Conservation (phyloP, 2,888 invertebrate species). For the Acronicta leporina region DNA sequence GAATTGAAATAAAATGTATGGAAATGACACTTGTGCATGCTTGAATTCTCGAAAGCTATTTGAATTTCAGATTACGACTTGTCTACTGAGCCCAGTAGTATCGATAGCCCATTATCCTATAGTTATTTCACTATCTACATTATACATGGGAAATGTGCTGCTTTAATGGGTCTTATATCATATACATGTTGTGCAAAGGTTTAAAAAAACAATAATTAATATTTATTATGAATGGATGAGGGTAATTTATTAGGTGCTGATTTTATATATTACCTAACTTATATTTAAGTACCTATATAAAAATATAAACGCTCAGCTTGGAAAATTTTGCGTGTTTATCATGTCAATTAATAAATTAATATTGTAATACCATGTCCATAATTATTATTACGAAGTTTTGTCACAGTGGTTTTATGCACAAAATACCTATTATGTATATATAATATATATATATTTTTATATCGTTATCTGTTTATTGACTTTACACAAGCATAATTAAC, state of each 20-base stretch:
- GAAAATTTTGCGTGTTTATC: slow-evolving; percentile 47
- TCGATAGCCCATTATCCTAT: no score
- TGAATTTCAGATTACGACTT: no score
- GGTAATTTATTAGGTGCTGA: slow-evolving; percentile 63
- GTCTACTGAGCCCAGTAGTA: no score
- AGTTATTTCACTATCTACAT: no score
- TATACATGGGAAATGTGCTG: no score
- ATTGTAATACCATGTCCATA: slow-evolving; percentile 45
- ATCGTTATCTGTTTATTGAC: slow-evolving; percentile 19
- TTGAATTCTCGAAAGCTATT: no score
- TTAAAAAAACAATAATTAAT: slow-evolving; percentile 5
- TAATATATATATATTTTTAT: slow-evolving; percentile 10
- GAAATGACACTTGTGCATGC: no score
- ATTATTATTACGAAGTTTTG: slow-evolving; percentile 33
- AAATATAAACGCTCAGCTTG: slow-evolving; percentile 44
- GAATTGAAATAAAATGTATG: no score
- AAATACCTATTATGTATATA: slow-evolving; percentile 28
- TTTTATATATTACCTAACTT: slow-evolving; percentile 29
- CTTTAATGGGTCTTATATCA: no score
- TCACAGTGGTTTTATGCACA: slow-evolving; percentile 50
- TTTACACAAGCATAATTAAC: background rate
- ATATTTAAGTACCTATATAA: no score
- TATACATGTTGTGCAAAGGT: background rate
- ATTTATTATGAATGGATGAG: slow-evolving; percentile 57
- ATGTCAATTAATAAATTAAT: slow-evolving; percentile 52